These are phyloP conservation scores for Latrodectus elegans DNA, from an alignment of 2,888 invertebrate species.

Conservation along the genomic window DNA sequence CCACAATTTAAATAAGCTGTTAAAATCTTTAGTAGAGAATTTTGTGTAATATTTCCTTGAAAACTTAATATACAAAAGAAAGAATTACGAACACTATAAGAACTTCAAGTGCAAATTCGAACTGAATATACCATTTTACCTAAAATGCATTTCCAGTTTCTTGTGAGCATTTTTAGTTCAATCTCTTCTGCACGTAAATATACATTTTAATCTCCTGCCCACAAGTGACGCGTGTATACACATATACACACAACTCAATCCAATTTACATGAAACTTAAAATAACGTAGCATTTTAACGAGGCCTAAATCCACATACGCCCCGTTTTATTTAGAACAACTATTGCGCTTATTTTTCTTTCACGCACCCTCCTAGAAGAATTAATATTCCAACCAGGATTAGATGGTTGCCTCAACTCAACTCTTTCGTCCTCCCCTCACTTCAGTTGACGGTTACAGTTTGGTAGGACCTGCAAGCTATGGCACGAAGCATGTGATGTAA, in stretches of 20 bases:
- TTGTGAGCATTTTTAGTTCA: too few species aligned
- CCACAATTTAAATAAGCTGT: too few species aligned
- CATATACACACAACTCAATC: background rate
- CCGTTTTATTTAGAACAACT: constrained; percentile 48
- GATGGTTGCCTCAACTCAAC: background rate
- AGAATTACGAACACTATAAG: too few species aligned
- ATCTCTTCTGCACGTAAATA: too few species aligned
- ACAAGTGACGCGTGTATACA: background rate
- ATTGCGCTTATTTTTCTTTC: constrained; percentile 1
- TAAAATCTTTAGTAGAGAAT: too few species aligned
- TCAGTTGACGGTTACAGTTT: background rate
- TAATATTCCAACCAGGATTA: constrained; percentile 34
- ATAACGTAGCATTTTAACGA: constrained; percentile 50
- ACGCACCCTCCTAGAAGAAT: constrained; percentile 23
- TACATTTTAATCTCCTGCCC: background rate
- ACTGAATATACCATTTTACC: too few species aligned
- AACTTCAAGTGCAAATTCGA: too few species aligned
- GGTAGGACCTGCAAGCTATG: constrained; percentile 2
- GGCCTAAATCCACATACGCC: constrained; percentile 47
- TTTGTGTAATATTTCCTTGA: too few species aligned
- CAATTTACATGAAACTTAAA: constrained; percentile 27
- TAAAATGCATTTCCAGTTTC: too few species aligned
- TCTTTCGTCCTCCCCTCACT: background rate
- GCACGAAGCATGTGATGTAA: background rate
- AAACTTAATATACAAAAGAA: too few species aligned